Evolutionary conservation across 2,888 invertebrate species (phyloP), one percentile per base, ranked within the genome.

Genomic region (Lasioglossum villosulum): DNA sequence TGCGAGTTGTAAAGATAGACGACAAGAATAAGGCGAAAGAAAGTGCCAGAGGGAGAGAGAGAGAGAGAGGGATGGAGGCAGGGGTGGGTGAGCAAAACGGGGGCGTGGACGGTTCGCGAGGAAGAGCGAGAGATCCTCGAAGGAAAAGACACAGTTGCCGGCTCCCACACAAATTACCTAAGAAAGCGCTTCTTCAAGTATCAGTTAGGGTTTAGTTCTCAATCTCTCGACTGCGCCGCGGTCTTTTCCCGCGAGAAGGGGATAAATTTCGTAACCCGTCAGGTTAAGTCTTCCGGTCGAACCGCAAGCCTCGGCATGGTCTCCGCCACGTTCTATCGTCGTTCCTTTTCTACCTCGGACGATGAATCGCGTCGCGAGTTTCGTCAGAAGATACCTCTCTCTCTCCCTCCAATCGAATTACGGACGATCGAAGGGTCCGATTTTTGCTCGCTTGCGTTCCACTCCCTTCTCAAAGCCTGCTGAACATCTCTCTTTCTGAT

Each of bases 111-210:
- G 68, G 39, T 37, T 70, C 37, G 70, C 39, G 80, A 37, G 59
- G 68, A 68, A 52, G 82, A 42, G 72, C 74, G 72, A 72, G 76
- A 68, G 79, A 89, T 80, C 63, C 56, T 76, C 75, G 78, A 70
- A 66, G 75, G 84, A 71, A 90, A 86, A 88, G 88, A 91, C 91
- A 89, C 93, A 93, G 91, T 91, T 84, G 93, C 83, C 86, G 75
- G 86, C 90, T 93, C 93, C 90, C 93, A 93, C 92, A 93, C 92
- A 92, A 93, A 93, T 93, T 93, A 93, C 91, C 88, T 82, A 88
- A 86, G 90, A 89, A 86, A 90, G 84, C 88, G 87, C 88, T 86
- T 91, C 90, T 88, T 91, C 88, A 91, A 92, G 91, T 92, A 93
- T 93, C 93, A 91, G 91, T 92, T 91, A 90, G 90, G 90, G 91